These are phyloP conservation scores for Exocentrus adspersus DNA, from an alignment of 2,888 invertebrate genomes.

Conservation along the genomic window DNA sequence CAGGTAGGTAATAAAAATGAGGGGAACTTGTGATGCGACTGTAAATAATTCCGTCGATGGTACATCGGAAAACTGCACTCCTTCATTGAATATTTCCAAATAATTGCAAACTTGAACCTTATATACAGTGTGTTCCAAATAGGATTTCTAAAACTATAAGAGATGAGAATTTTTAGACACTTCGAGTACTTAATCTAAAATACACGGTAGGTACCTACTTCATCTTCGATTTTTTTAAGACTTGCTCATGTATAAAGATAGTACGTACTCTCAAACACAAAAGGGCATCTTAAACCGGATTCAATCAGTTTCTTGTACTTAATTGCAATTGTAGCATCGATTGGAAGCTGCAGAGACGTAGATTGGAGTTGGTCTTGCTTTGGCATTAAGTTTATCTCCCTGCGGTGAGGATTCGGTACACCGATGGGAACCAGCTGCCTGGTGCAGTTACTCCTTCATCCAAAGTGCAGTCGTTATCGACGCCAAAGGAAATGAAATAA, in stretches of 20 bases:
- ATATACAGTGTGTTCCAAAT: too few relatives aligned
- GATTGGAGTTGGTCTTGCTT: neutral
- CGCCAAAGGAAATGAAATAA: neutral
- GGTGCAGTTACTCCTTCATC: neutral
- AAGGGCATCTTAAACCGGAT: too few relatives aligned
- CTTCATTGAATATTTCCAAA: too few relatives aligned
- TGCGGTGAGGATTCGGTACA: neutral
- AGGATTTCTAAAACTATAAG: too few relatives aligned
- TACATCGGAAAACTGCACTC: too few relatives aligned
- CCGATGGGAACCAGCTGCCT: neutral
- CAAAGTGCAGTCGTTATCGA: neutral
- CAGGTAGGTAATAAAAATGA: neutral
- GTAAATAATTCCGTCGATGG: neutral
- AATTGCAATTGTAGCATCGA: conserved; percentile 8
- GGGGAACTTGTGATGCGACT: neutral
- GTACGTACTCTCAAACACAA: neutral
- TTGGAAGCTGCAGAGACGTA: neutral
- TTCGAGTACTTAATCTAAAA: too few relatives aligned
- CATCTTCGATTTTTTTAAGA: too few relatives aligned
- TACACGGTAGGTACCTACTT: too few relatives aligned
- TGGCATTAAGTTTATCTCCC: conserved; percentile 7
- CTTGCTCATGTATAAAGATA: neutral
- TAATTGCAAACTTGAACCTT: too few relatives aligned
- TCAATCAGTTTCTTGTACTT: conserved; percentile 2
- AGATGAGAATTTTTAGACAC: too few relatives aligned